Base-by-base conservation (phyloP, 2,888 invertebrate genomes). In the Plagodis dolabraria region DNA sequence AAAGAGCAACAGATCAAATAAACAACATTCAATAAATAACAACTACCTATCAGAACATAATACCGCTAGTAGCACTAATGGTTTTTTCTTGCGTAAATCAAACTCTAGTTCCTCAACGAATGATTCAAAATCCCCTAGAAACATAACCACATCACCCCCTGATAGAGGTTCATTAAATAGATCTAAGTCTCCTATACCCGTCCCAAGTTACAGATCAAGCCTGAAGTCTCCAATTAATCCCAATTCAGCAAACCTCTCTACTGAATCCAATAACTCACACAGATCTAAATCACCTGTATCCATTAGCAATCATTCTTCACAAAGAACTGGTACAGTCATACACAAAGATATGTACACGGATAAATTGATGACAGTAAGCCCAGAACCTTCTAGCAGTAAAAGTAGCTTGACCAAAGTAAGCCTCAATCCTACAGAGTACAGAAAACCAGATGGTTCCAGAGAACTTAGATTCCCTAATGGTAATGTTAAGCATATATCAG, bases 401-500 rank as follows among this genome's bases (percentile, higher is more conserved):
- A 77, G 74, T 4, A 89, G 80, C 69, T 56, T 86, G 35, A 69
- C 77, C n/a, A 88, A 85, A 79, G 88, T 85, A 0, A 86, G 71
- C 65, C 74, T 91, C 36, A 89, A 85, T 65, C 89, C 93, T 60
- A 91, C 93, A 33, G 96, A 96, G 86, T 94, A 94, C 51, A 85
- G 89, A 43, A 95, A 96, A 76, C 86, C 94, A 0, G 97, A 98
- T 90, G 98, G 98, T 0, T 95, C 95, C 7, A 95, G 94, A 76
- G 97, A 98, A 80, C 94, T 96, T 44, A 95, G 95, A 79, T 98
- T 97, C 82, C 95, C 96, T 0, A 98, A 98, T 93, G 97, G 97
- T 0, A 96, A 96, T 81, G 85, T 96, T 0, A 96, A 96, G 77
- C 94, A 94, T 68, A 92, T 96, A 10, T 95, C 95, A 33, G 86